Evolutionary conservation across 2,888 invertebrate genomes (phyloP).

Genomic region (Chironomus tentans): DNA sequence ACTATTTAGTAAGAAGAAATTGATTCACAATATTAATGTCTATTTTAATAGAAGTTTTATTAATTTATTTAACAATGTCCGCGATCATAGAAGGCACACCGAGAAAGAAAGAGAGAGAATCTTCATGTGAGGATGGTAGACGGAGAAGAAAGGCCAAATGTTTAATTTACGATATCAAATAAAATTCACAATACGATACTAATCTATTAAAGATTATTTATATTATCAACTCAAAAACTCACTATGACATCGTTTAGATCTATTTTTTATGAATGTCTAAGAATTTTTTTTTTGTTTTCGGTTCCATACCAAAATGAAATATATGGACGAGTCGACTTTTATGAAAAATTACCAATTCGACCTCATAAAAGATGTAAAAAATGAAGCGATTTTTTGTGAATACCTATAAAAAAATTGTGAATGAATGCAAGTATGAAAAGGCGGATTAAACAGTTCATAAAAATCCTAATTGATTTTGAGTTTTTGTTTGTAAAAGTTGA

Average conservation of each 20-base stretch:
- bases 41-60: slow-evolving; percentile 26
- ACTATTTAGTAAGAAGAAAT: background rate
- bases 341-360: background rate
- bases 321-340: background rate
- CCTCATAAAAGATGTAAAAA: background rate
- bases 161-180: slow-evolving; percentile 19
- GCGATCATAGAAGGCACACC: no score
- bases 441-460: no score
- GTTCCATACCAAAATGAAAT: background rate
- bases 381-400: no score
- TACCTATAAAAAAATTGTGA: background rate
- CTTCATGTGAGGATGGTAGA: background rate
- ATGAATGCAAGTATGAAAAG: no score
- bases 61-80: background rate
- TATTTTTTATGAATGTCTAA: background rate
- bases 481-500: background rate
- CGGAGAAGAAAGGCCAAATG: background rate
- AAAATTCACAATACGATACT: slow-evolving; percentile 26
- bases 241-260: background rate
- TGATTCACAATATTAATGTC: slow-evolving; percentile 21
- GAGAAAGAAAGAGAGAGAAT: no score
- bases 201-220: slow-evolving; percentile 25
- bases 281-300: background rate
- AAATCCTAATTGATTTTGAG: no score
- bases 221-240: slow-evolving; percentile 11